Evolutionary conservation across 2,113 vertebrate genomes (phyloP), one percentile per base, ranked within the genome.

Genomic region (Paratilapia polleni): DNA sequence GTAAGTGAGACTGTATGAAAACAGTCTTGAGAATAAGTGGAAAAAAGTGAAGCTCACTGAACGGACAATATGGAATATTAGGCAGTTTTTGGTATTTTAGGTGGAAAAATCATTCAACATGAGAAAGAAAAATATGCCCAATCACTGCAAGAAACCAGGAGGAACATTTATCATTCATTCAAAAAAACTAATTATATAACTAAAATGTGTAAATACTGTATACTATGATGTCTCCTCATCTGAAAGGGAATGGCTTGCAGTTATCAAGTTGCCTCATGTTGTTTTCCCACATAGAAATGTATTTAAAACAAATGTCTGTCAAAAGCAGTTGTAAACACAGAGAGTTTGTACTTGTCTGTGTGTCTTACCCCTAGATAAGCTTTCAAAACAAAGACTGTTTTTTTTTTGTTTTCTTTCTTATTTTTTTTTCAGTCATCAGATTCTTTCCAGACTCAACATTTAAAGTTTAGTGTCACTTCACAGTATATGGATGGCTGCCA

Each of bases 191-290:
- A 58, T 84, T 19, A 91, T 90, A 83, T 92, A 88, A 90, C 90
- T 89, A 83, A 76, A 59, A 75, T 63, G 54, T 91, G 90, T 94
- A 93, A 87, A 94, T 93, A 92, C 49, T 92, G 83, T 88, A 86
- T 77, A 85, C 86, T 79, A 54, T 80, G 58, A 81, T 22, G 24
- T 87, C 75, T 89, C 58, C 43, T 88, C 36, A 47, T 59, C 78
- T 82, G 77, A 93, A 94, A 94, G 92, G 93, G 94, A 94, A 90
- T 85, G 82, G 82, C 83, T 90, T 63, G 56, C 80, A 83, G 58
- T 84, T 76, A 64, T 90, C 68, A 68, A 81, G 87, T 88, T 82
- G 95, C 88, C 94, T 94, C 95, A 94, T 93, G 89, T 94, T 96
- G 87, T 95, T 88, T 87, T 61, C 61, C 70, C 59, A 17, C 63